Base-by-base conservation (phyloP, 2,888 invertebrate species). In the Megaustenia siamemsis region DNA sequence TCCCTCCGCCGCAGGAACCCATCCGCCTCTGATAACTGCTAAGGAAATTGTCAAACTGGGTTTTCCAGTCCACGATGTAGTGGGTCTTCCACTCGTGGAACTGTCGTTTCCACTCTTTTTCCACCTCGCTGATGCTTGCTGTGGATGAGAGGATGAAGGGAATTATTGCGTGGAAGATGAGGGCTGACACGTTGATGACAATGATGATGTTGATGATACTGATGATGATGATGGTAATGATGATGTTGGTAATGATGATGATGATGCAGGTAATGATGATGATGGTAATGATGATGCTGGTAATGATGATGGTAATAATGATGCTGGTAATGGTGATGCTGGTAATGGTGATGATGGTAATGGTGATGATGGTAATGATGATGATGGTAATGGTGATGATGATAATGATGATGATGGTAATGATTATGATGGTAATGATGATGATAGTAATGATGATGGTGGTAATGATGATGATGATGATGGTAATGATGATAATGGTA, bases 11-110 rank as follows among this genome's bases (percentile, higher is more conserved):
- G 69, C 87, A 88, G 1, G 85, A 84, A 40, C 87, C 87, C 77
- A 89, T 75, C 45, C 87, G 69, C 66, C 84, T 79, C 76, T 89
- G 89, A 43, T 91, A 89, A 68, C 89, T 89, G 69, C 89, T 66
- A 56, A 93, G 84, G 85, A 92, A 93, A 63, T 88, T 90, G 82
- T 93, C 93, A 86, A 92, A 94, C 87, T 93, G 92, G 32, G 89
- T 86, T 87, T 93, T 93, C 92, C 91, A 92, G 71, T 92, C 93
- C 15, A 93, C 93, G 78, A 94, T 93, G 86, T 93, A 94, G 60
- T 91, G 89, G 0, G 92, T 93, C 73, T 91, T 93, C 93, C 93
- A 94, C 53, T 93, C 92, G 78, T 92, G 87, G 87, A 93, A 94
- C 88, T 93, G 90, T n/a, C 90, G 60, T 84, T 93, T 94, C 94